These are phyloP conservation scores for Tipula helvola DNA, from an alignment of 2,888 invertebrate species.

Conservation along the genomic window DNA sequence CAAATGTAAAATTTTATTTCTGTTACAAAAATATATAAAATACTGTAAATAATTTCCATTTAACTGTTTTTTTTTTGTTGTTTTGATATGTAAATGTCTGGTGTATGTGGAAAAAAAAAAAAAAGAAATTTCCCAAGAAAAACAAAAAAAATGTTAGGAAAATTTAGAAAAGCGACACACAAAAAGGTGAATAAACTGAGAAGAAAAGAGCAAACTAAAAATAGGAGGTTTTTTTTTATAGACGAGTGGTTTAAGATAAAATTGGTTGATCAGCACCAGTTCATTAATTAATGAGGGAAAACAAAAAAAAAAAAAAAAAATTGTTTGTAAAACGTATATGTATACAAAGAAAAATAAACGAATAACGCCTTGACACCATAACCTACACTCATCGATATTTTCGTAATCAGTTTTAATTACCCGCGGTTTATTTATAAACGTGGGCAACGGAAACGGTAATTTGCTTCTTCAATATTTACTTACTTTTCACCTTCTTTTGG, in stretches of 20 bases:
- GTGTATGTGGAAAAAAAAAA: not conserved
- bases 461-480: not conserved
- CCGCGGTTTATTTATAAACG: not conserved
- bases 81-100: not conserved
- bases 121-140: not conserved
- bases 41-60: not conserved
- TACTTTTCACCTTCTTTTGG: conserved; percentile 19
- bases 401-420: not conserved
- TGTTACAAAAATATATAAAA: not conserved
- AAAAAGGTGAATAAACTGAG: not conserved
- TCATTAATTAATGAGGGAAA: not conserved
- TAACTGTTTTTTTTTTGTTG: not conserved
- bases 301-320: not conserved
- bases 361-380: not conserved
- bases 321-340: not conserved
- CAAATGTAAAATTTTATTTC: not conserved
- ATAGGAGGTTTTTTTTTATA: not conserved
- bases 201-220: not conserved
- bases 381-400: conserved; percentile 7
- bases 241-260: not conserved
- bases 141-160: not conserved
- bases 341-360: not conserved
- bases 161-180: not conserved
- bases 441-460: not conserved
- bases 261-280: not conserved